Conservation (phyloP, 2,113 vertebrate genomes). For the Megaceryle maxima region DNA sequence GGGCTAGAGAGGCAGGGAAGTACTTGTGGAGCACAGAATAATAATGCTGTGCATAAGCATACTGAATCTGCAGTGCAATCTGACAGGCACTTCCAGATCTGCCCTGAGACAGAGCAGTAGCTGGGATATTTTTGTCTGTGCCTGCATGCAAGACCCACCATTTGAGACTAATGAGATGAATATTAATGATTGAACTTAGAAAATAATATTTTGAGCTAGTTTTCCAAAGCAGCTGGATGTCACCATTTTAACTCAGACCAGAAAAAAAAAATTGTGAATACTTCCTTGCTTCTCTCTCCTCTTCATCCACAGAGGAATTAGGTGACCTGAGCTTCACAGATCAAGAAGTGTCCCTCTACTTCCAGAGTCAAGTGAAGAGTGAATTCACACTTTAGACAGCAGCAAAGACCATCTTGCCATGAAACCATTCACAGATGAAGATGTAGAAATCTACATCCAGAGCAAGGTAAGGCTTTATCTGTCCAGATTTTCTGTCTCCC, state of each 20-base stretch:
- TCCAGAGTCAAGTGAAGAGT: not conserved
- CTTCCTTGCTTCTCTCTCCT: slow-evolving; percentile 13
- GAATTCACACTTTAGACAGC: not conserved
- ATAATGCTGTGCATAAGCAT: not conserved
- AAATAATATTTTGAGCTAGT: not conserved
- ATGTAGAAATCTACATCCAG: slow-evolving; percentile 69
- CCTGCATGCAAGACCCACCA: not conserved
- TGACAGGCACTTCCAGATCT: not conserved
- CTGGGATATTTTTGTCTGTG: not conserved
- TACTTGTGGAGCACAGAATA: not conserved
- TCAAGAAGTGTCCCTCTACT: not conserved
- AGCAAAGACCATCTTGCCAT: slow-evolving; percentile 64
- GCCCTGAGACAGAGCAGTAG: not conserved
- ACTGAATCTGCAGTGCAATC: not conserved
- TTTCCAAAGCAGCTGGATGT: not conserved
- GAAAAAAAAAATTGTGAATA: not conserved
- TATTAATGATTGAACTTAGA: not conserved
- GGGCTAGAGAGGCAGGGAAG: not conserved
- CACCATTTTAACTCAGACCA: not conserved
- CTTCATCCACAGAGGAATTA: not conserved
- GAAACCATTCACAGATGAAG: slow-evolving; percentile 72
- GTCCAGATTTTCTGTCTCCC: slow-evolving; percentile 14
- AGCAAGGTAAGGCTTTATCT: slow-evolving; percentile 71
- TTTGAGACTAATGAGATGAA: not conserved
- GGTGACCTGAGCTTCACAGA: not conserved